phyloP scores from a whole-genome alignment of 2,888 invertebrate genomes.

The Amphipyra berbera region DNA sequence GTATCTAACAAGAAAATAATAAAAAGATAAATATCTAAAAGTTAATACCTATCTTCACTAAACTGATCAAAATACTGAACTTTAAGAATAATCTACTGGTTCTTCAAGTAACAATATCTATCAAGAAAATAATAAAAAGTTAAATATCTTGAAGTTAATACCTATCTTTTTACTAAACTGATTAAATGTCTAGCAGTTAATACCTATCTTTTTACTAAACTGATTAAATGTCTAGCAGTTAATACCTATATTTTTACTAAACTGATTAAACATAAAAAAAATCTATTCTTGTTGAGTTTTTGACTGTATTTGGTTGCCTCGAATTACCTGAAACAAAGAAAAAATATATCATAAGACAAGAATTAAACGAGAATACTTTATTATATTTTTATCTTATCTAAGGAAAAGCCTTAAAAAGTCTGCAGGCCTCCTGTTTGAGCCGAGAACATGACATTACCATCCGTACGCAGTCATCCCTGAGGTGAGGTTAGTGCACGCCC shows the following conservation, averaged over 20 bases:
- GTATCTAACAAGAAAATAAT: background rate
- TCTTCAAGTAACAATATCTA: background rate
- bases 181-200: background rate
- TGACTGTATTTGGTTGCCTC: background rate
- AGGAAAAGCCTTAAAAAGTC: too few species aligned
- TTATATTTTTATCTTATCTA: too few species aligned
- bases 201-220: background rate
- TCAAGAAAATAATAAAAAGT: background rate
- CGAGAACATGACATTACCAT: too few species aligned
- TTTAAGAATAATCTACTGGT: background rate
- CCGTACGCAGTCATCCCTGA: too few species aligned
- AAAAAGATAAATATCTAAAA: background rate
- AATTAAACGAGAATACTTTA: too few species aligned
- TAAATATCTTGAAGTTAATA: background rate
- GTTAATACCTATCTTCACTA: background rate
- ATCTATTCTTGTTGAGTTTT: background rate
- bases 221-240: background rate
- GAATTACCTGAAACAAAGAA: constrained; percentile 2
- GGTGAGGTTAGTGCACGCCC: too few species aligned
- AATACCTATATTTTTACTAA: background rate
- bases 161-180: background rate
- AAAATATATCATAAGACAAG: background rate
- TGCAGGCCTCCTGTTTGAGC: too few species aligned
- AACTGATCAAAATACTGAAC: background rate
- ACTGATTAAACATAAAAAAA: background rate